Percentiles rank a stretch among this genome's conserved stretches.
Conservation (phyloP, 2,888 invertebrate species). For the Cotesia congregata region DNA sequence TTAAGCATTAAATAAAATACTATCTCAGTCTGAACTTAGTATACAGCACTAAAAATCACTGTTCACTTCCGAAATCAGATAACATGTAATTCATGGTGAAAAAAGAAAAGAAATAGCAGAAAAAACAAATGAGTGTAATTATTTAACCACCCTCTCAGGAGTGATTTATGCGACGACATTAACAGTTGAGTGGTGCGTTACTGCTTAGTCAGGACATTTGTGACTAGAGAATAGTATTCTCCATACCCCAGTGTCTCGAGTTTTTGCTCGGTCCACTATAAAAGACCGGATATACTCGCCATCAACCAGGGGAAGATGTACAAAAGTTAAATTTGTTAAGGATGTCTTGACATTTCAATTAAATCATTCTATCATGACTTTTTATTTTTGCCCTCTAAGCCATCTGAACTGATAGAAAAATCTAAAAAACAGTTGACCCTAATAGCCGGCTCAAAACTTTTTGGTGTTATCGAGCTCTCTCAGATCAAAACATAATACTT, state of each 20-base stretch:
- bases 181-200: constrained; percentile 3
- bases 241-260: constrained; percentile 14
- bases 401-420: not conserved
- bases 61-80: not conserved
- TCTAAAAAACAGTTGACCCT: not conserved
- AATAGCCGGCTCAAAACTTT: too few relatives aligned
- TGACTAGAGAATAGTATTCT: constrained; percentile 22
- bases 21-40: not conserved
- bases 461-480: too few relatives aligned
- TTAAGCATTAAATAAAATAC: not conserved
- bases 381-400: not conserved
- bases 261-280: constrained; percentile 3
- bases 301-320: not conserved
- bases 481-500: too few relatives aligned
- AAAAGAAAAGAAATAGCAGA: not conserved
- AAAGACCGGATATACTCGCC: constrained; percentile 1
- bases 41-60: not conserved
- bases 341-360: not conserved
- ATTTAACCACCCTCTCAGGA: not conserved
- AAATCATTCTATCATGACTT: not conserved
- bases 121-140: constrained; percentile 6
- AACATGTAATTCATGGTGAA: not conserved
- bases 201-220: constrained; percentile 25
- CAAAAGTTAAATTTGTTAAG: not conserved
- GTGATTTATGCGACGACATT: constrained; percentile 1